Percentiles rank a stretch among this genome's conserved stretches.
These are phyloP conservation scores for Sympetrum striolatum DNA, from an alignment of 2,888 invertebrate genomes.

Conservation along the genomic window DNA sequence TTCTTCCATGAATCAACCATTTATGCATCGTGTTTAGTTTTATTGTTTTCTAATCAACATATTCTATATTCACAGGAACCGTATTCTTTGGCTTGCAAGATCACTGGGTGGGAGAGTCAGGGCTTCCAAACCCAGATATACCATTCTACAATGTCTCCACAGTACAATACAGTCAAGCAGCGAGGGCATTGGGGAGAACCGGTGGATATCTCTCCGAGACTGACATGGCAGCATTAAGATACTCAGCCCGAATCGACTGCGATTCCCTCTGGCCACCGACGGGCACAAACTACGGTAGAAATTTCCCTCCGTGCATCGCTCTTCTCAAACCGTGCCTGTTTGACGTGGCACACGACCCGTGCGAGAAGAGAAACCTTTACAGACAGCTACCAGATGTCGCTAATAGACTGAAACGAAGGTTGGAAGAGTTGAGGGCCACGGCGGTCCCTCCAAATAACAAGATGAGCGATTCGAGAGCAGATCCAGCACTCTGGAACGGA, in stretches of 20 bases:
- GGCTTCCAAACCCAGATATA: background rate
- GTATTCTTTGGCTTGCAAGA: background rate
- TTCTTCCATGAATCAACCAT: too few relatives aligned
- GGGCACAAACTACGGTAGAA: background rate
- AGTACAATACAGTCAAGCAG: background rate
- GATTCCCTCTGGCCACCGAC: background rate
- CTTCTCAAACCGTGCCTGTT: constrained; percentile 58
- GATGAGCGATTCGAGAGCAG: background rate
- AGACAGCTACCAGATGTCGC: constrained; percentile 53
- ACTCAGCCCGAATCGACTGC: background rate
- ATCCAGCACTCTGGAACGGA: background rate
- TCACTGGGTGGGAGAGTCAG: constrained; percentile 14
- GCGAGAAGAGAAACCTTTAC: constrained; percentile 60
- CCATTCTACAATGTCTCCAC: background rate
- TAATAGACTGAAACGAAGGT: constrained; percentile 48
- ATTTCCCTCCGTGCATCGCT: background rate
- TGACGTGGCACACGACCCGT: constrained; percentile 61
- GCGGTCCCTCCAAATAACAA: background rate
- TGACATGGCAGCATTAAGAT: background rate
- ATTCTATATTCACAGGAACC: background rate
- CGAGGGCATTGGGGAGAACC: background rate
- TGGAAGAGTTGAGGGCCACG: background rate
- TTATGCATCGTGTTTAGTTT: too few relatives aligned
- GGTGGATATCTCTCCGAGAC: background rate
- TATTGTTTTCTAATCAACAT: background rate